phyloP scores from a whole-genome alignment of 2,888 invertebrate genomes.

The Habroteleia sp. region DNA sequence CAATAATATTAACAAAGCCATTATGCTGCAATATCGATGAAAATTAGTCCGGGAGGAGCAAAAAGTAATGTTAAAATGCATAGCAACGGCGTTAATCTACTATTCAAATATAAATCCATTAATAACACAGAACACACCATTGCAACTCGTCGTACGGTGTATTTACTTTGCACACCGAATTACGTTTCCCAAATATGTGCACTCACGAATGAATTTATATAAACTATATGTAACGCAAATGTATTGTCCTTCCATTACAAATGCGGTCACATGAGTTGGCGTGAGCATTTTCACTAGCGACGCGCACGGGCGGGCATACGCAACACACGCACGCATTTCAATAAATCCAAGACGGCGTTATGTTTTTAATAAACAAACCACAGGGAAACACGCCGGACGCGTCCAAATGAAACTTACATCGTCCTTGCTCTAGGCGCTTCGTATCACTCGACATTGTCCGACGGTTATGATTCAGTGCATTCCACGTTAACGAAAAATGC shows the following conservation, averaged over 20 bases:
- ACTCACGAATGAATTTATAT: conserved; percentile 7
- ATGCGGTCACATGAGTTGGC: conserved; percentile 14
- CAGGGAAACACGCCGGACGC: conserved; percentile 4
- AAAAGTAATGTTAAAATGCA: too few relatives aligned
- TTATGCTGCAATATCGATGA: not conserved
- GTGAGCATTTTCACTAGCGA: not conserved
- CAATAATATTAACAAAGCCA: too few relatives aligned
- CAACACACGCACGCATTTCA: not conserved
- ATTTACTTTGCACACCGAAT: conserved; percentile 4
- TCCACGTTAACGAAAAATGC: not conserved
- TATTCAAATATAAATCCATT: too few relatives aligned
- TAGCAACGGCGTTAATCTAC: too few relatives aligned
- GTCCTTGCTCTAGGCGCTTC: conserved; percentile 7
- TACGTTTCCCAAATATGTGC: conserved; percentile 3
- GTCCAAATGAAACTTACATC: conserved; percentile 21
- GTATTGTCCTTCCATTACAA: conserved; percentile 22
- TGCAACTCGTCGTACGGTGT: not conserved
- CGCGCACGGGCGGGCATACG: not conserved
- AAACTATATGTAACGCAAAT: conserved; percentile 16
- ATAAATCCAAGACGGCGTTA: too few relatives aligned
- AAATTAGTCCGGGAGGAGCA: not conserved
- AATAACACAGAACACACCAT: not conserved
- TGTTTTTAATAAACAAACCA: conserved; percentile 5
- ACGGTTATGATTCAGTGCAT: conserved; percentile 1
- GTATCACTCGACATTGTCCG: not conserved